A percentile compares a stretch with the other conserved stretches of the same genome.
phyloP scores from a whole-genome alignment of 2,797 vertebrate genomes.

The Melanotaenia trifasciata region DNA sequence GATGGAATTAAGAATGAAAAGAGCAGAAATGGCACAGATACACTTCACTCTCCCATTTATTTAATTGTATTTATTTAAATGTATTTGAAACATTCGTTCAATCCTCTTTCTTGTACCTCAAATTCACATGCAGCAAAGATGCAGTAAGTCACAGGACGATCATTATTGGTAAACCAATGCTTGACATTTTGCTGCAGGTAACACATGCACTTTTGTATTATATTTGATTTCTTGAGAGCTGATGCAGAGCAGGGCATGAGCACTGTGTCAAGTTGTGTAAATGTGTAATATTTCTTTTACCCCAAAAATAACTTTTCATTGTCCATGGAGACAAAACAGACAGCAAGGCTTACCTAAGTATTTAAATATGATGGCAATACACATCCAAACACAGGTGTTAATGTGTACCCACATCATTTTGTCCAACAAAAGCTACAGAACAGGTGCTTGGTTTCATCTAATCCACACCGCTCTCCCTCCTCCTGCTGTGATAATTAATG shows the following conservation, averaged over 20 bases:
- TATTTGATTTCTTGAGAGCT: slow-evolving; percentile 17
- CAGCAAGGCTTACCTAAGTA: slow-evolving; percentile 35
- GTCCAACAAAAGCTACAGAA: slow-evolving; percentile 59
- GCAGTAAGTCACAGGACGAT: slow-evolving; percentile 33
- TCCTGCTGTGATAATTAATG: slow-evolving; percentile 81
- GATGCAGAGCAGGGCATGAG: background rate
- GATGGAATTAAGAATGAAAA: slow-evolving; percentile 34
- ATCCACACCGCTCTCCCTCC: slow-evolving; percentile 60
- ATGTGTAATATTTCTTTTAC: slow-evolving; percentile 41
- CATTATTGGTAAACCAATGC: slow-evolving; percentile 27
- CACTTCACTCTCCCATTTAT: slow-evolving; percentile 38
- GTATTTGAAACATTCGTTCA: slow-evolving; percentile 55
- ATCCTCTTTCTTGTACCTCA: slow-evolving; percentile 36
- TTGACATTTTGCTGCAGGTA: slow-evolving; percentile 42
- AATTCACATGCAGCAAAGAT: slow-evolving; percentile 39
- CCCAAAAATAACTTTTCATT: slow-evolving; percentile 36
- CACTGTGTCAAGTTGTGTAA: slow-evolving; percentile 6
- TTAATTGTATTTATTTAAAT: too few relatives aligned
- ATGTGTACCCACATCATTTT: slow-evolving; percentile 65
- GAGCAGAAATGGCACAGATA: slow-evolving; percentile 48
- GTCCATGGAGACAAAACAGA: slow-evolving; percentile 54
- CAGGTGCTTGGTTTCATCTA: slow-evolving; percentile 68
- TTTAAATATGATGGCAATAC: slow-evolving; percentile 34
- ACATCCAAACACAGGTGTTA: slow-evolving; percentile 61
- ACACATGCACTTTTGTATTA: slow-evolving; percentile 20